Evolutionary conservation across 2,888 invertebrate genomes (phyloP), one percentile per base, ranked within the genome.

Genomic region (Cantharis rufa): DNA sequence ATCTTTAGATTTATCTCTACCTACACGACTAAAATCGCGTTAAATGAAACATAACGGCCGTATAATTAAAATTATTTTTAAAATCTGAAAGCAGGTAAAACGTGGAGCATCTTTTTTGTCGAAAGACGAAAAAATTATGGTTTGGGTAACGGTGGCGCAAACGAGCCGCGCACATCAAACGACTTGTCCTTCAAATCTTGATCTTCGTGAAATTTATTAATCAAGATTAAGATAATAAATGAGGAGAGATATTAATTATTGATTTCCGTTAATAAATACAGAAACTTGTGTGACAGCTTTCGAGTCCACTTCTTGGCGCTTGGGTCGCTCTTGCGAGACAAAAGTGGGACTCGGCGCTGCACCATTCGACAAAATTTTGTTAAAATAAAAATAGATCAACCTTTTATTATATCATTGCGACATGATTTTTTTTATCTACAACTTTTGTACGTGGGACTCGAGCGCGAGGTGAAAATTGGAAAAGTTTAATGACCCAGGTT

Each of bases 1-100:
- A 75, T 79, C 81, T 66, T 80, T 80, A 79, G 80, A 76, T 79
- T 76, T 73, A 75, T 73, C 69, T 79, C 72, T 74, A 72, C 68
- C 28, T 72, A 62, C 15, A 27, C 74, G 11, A 24, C 61, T 15
- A n/a, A 66, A 71, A 18, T 72, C 18, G 28, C 63, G 63, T 28
- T 64, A 71, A 63, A 71, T 28, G 28, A 71, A 71, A 71, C 71
- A 21, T 21, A 66, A 66, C 64, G 64, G 64, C 24, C 21, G 21
- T 24, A 21, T 48, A n/a, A 48, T 48, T 48, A 48, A 48, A 48
- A 48, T 48, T 48, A 48, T 48, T 48, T 48, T 48, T 48, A 48
- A 48, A 13, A 32, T n/a, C 48, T n/a, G n/a, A 48, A 48, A 32
- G 48, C 48, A n/a, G 48, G 48, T n/a, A 32, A n/a, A n/a, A 48